Base-by-base conservation (phyloP, 2,113 vertebrate genomes). In the Calonectris borealis region DNA sequence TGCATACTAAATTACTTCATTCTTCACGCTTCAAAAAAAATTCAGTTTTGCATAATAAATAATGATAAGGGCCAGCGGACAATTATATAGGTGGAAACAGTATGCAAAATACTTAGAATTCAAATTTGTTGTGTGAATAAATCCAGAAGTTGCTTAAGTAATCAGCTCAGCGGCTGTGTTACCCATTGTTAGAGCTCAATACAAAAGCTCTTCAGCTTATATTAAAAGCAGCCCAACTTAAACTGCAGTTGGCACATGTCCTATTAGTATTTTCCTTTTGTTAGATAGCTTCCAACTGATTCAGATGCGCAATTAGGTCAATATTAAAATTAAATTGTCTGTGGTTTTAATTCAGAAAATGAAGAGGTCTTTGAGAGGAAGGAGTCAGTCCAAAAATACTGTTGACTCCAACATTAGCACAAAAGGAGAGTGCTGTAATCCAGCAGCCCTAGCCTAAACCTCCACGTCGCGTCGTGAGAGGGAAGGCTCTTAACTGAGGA, bases 1-100 rank as follows among this genome's bases (percentile, higher is more conserved):
- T 99, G 98, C 99, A 99, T 98, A 98, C 96, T 98, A 98, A 98
- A 99, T 99, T 97, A 98, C 98, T 98, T 98, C 98, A 98, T 98
- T 99, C 98, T 99, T 98, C 98, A 98, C 46, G 97, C 98, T 98
- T 98, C 97, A 98, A 96, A 97, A 98, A 97, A 98, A 98, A 84
- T 68, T 96, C 98, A 97, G 83, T 97, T 99, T 98, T 98, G 98
- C 98, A 99, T 99, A 99, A 99, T 99, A 99, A 99, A 98, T 98
- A 98, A 98, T 97, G 98, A 98, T 98, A 98, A 99, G 98, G 98
- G 98, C 96, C 94, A 90, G 98, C 84, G 73, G 99, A 99, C 98
- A 98, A 99, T 99, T 97, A 98, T 96, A 98, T 98, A 98, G 98
- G 98, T 95, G 98, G 98, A 98, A 98, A 98, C 98, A 96, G 98